These are phyloP conservation scores for Grantiella picta DNA, from an alignment of 2,113 vertebrate species.

Conservation along the genomic window DNA sequence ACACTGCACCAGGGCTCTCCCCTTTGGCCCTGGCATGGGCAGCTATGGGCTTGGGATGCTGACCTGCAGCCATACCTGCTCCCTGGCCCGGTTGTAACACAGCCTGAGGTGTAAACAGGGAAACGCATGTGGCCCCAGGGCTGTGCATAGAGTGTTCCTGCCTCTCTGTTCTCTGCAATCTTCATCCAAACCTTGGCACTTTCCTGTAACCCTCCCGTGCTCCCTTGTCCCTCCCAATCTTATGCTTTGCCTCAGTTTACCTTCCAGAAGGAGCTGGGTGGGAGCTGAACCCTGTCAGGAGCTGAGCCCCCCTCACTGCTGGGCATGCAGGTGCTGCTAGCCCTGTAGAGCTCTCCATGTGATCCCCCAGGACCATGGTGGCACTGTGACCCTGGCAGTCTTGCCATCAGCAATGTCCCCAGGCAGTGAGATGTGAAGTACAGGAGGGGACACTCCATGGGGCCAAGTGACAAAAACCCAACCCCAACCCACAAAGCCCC, in stretches of 20 bases:
- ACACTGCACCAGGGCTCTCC: not conserved
- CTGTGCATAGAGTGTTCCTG: not conserved
- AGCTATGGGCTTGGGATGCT: accelerated
- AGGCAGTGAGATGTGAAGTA: accelerated
- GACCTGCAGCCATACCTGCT: not conserved
- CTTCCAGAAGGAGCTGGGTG: not conserved
- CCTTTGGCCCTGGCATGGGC: accelerated
- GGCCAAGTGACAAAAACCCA: not conserved
- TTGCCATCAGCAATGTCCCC: accelerated
- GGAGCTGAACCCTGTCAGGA: accelerated
- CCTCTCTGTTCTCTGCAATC: not conserved
- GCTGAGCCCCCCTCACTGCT: not conserved
- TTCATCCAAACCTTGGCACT: not conserved
- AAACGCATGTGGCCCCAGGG: not conserved
- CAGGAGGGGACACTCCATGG: not conserved
- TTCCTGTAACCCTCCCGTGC: not conserved
- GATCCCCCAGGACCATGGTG: accelerated
- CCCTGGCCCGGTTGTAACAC: not conserved
- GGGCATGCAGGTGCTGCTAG: not conserved
- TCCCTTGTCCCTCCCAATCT: not conserved
- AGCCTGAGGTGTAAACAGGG: not conserved
- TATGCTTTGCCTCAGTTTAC: not conserved
- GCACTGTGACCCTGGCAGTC: not conserved
- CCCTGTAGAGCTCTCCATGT: not conserved
- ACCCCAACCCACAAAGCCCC: accelerated